Evolutionary conservation across 2,888 invertebrate species (phyloP), one percentile per base, ranked within the genome.

Genomic region (Chorisops tibialis): DNA sequence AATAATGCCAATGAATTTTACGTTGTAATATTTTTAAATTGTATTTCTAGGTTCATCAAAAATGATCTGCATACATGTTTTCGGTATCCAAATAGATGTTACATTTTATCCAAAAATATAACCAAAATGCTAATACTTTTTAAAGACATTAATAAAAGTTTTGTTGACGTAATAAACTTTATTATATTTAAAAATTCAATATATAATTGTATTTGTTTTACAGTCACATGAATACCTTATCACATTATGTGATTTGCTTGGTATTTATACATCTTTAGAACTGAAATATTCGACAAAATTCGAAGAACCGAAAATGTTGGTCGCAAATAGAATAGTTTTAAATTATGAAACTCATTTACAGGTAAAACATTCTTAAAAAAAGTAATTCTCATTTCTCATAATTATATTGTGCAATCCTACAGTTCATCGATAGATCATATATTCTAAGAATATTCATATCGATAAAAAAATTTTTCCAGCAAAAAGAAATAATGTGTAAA

Each of bases 261-360:
- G 35, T 11, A 30, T 62, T 37, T 62, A 50, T 21, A 58, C 62
- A 11, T 49, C 18, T 3, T 62, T 58, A 35, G 62, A 62, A 50
- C 37, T 62, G 12, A 56, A 37, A 37, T 43, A 58, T 43, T 48
- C 62, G 6, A 56, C 54, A 6, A 62, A 62, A 21, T 62, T 62
- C 11, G 58, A 50, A 5, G 62, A 62, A 43, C n/a, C 49, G 1
- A 56, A 50, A 50, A 14, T 18, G 6, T 9, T 6, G 5, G 58
- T 54, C 1, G 49, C 50, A 12, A 58, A 58, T 37, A 41, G 62
- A 43, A 50, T 62, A 58, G 12, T 41, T 5, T 14, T 50, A 12
- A 62, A 62, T 24, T 62, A 62, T 22, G 62, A 58, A 19, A n/a
- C 50, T 9, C 56, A 62, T 58, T 45, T 62, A 35, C 9, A 24